phyloP scores from a whole-genome alignment of 2,888 invertebrate genomes.

The Belgica antarctica region DNA sequence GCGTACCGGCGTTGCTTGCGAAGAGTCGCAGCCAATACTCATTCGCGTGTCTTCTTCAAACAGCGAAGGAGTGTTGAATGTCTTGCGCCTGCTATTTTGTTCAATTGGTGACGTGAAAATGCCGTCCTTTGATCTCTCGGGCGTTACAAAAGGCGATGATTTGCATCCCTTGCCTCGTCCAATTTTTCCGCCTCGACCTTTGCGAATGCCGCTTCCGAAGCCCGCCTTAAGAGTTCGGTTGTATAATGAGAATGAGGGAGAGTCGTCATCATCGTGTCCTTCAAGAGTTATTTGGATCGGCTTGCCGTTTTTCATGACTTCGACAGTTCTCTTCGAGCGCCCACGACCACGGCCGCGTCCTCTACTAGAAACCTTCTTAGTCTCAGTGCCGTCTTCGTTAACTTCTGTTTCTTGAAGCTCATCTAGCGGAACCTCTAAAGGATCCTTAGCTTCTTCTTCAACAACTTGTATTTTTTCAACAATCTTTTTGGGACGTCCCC shows the following conservation, averaged over 20 bases:
- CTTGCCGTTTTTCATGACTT: conserved; percentile 50
- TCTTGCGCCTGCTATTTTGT: conserved; percentile 45
- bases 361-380: conserved; percentile 49
- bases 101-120: conserved; percentile 37
- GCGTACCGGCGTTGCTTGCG: conserved; percentile 50
- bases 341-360: conserved; percentile 57
- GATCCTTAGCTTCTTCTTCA: conserved; percentile 20
- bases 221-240: conserved; percentile 46
- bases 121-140: conserved; percentile 33
- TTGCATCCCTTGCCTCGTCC: conserved; percentile 48
- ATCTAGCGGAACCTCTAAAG: not conserved
- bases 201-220: conserved; percentile 49
- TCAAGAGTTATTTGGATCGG: conserved; percentile 40
- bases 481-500: conserved; percentile 58
- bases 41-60: conserved; percentile 74
- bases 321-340: conserved; percentile 51
- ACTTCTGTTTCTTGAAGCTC: conserved; percentile 47
- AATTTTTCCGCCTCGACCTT: conserved; percentile 48
- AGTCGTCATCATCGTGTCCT: conserved; percentile 41
- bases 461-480: conserved; percentile 51
- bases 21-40: conserved; percentile 65
- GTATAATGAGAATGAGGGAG: conserved; percentile 38
- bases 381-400: conserved; percentile 48
- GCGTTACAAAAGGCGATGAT: conserved; percentile 32
- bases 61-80: conserved; percentile 56